Evolutionary conservation across 2,797 vertebrate genomes (phyloP).

Genomic region (Thaleichthys pacificus): DNA sequence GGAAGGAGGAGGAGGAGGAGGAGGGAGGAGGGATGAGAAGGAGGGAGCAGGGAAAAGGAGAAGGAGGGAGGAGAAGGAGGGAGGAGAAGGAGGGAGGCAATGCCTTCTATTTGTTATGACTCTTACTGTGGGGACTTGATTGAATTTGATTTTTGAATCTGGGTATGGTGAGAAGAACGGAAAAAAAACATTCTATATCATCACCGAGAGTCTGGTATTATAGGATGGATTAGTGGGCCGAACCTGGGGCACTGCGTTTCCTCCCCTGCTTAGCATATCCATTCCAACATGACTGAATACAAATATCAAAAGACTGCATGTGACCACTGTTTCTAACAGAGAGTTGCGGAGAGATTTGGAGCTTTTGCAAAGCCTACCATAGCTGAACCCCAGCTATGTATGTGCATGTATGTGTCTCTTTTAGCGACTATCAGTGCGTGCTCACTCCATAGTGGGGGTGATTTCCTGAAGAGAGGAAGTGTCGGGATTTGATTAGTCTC

Average conservation of each 20-base stretch:
- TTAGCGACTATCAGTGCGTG: slow-evolving; percentile 15
- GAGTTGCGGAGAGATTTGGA: slow-evolving; percentile 4
- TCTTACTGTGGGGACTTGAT: not conserved
- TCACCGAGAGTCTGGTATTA: not conserved
- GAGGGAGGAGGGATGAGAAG: not conserved
- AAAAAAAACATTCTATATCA: not conserved
- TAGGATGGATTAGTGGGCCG: slow-evolving; percentile 14
- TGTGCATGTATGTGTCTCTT: slow-evolving; percentile 8
- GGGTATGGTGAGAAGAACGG: not conserved
- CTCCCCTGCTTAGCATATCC: slow-evolving; percentile 3
- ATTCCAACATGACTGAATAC: not conserved
- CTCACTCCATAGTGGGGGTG: not conserved
- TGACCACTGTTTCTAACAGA: not conserved
- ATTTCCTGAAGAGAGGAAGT: not conserved
- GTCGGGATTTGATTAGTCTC: not conserved
- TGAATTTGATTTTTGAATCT: not conserved
- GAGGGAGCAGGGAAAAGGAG: not conserved
- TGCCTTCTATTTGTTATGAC: not conserved
- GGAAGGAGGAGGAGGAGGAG: not conserved
- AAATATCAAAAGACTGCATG: not conserved
- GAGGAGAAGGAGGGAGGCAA: not conserved
- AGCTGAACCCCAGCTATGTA: not conserved
- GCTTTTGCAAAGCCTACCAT: slow-evolving; percentile 24
- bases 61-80: not conserved
- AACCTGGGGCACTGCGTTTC: not conserved